Evolutionary conservation across 2,888 invertebrate genomes (phyloP).

Genomic region (Macrophya alboannulata): DNA sequence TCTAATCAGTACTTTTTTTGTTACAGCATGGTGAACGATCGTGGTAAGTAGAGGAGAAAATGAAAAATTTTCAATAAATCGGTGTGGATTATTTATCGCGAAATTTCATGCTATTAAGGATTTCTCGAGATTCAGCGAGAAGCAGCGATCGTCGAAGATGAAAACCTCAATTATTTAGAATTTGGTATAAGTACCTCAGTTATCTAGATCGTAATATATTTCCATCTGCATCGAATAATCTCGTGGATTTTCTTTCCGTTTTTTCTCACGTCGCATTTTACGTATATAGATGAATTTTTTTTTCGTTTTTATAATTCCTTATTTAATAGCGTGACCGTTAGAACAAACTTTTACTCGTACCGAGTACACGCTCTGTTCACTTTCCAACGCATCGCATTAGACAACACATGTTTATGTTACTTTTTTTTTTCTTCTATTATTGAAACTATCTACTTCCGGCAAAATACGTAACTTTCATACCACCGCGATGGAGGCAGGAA

Average conservation of each 20-base stretch:
- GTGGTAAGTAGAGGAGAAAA: not conserved
- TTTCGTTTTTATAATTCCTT: not conserved
- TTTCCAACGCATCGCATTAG: slow-evolving; percentile 23
- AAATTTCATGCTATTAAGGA: not conserved
- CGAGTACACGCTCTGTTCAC: slow-evolving; percentile 14
- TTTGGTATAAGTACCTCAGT: slow-evolving; percentile 10
- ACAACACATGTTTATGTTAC: not conserved
- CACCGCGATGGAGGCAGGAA: not conserved
- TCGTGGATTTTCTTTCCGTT: not conserved
- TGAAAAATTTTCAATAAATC: not conserved
- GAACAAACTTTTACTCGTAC: not conserved
- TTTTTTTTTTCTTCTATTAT: not conserved
- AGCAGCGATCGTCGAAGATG: not conserved
- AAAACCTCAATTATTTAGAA: not conserved
- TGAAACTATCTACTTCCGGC: not conserved
- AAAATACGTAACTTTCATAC: slow-evolving; percentile 11
- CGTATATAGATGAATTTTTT: not conserved
- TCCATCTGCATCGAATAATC: not conserved
- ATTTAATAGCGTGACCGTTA: not conserved
- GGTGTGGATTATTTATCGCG: not conserved
- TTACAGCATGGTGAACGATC: not conserved
- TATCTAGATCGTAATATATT: not conserved
- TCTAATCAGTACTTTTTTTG: slow-evolving; percentile 7
- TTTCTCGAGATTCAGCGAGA: not conserved
- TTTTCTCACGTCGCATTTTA: slow-evolving; percentile 40